phyloP scores from a whole-genome alignment of 2,113 vertebrate species.

The Triplophysa tibetana region DNA sequence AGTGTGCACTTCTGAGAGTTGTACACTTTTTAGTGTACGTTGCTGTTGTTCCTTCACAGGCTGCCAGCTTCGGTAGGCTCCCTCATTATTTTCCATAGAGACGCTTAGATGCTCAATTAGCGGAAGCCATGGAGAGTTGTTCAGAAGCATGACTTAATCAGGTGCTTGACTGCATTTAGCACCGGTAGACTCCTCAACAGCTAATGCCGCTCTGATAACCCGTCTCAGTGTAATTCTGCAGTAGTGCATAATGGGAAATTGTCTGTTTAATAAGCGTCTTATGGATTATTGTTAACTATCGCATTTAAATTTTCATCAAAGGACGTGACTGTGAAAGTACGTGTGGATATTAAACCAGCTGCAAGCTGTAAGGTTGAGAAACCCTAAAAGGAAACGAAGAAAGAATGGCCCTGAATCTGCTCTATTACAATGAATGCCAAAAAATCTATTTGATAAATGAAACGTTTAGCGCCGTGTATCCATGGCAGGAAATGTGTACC shows the following conservation, averaged over 20 bases:
- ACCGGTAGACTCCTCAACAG: slow-evolving; percentile 5
- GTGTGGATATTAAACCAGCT: slow-evolving; percentile 15
- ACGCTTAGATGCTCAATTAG: slow-evolving; percentile 11
- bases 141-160: slow-evolving; percentile 41
- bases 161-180: slow-evolving; percentile 23
- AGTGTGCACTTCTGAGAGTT: slow-evolving; percentile 57
- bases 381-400: background rate
- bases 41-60: slow-evolving; percentile 1
- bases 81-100: slow-evolving; percentile 57
- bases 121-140: slow-evolving; percentile 32
- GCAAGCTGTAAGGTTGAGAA: background rate
- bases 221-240: slow-evolving; percentile 10
- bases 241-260: slow-evolving; percentile 31
- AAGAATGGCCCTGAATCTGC: background rate
- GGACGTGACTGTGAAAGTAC: slow-evolving; percentile 11
- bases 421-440: slow-evolving; percentile 1
- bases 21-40: slow-evolving; percentile 37
- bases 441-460: background rate
- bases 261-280: slow-evolving; percentile 35
- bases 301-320: slow-evolving; percentile 19
- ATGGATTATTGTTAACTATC: slow-evolving; percentile 17
- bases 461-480: background rate
- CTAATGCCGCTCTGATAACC: slow-evolving; percentile 13
- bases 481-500: background rate
- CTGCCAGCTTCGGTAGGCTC: slow-evolving; percentile 42